A percentile compares a stretch with the other conserved stretches of the same genome.
phyloP scores from a whole-genome alignment of 2,113 vertebrate genomes.

The Nothocercus nigrocapillus region DNA sequence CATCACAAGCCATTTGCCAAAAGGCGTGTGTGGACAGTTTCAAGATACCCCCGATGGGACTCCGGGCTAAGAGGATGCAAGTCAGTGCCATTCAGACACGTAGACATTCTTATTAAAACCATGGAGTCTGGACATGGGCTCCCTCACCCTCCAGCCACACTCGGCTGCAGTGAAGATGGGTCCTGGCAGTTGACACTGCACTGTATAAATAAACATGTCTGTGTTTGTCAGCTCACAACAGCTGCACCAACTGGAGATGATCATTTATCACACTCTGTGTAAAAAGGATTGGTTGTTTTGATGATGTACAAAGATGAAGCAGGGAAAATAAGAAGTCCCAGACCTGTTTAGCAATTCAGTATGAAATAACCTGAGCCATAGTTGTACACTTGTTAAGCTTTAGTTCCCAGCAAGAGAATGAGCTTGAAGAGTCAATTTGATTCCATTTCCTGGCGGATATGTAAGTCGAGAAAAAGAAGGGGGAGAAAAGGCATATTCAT shows the following conservation, averaged over 20 bases:
- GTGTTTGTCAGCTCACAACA: not conserved
- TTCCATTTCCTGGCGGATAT: not conserved
- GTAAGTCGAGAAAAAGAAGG: not conserved
- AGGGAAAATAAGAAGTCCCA: not conserved
- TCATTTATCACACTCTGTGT: not conserved
- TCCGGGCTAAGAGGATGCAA: not conserved
- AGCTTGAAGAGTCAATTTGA: not conserved
- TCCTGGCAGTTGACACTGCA: not conserved
- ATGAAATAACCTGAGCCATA: not conserved
- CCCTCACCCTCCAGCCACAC: not conserved
- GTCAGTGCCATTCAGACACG: accelerated
- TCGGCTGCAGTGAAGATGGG: not conserved
- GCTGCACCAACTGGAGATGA: not conserved
- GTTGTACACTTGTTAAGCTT: not conserved
- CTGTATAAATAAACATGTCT: not conserved
- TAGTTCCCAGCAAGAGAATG: not conserved
- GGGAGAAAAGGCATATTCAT: not conserved
- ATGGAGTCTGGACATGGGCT: not conserved
- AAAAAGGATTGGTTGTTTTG: not conserved
- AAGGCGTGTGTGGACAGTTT: not conserved
- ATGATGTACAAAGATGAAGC: not conserved
- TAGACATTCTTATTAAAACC: not conserved
- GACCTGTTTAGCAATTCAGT: not conserved
- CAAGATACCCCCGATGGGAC: not conserved
- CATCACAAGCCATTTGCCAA: not conserved